phyloP scores from a whole-genome alignment of 2,888 invertebrate species.

The Erebia ligea region DNA sequence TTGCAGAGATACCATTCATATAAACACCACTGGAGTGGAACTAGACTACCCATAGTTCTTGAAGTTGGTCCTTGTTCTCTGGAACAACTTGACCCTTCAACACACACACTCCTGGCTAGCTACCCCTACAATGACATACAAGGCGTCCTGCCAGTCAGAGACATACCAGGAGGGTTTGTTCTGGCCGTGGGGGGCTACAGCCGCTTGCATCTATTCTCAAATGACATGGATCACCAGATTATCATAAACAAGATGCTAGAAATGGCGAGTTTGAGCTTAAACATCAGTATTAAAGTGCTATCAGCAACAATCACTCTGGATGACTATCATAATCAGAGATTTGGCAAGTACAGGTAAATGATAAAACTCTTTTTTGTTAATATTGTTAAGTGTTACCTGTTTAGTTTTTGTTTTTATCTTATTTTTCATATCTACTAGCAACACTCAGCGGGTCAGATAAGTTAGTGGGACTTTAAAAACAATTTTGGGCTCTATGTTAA shows the following conservation, averaged over 20 bases:
- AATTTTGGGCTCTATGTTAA: background rate
- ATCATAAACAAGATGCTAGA: slow-evolving; percentile 94
- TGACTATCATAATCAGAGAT: slow-evolving; percentile 93
- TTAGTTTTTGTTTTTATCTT: too few relatives aligned
- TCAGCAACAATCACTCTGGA: slow-evolving; percentile 92
- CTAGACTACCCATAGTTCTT: slow-evolving; percentile 92
- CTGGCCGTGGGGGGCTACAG: slow-evolving; percentile 96
- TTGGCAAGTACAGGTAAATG: slow-evolving; percentile 94
- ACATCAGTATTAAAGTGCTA: slow-evolving; percentile 91
- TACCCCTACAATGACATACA: slow-evolving; percentile 77
- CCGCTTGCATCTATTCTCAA: slow-evolving; percentile 94
- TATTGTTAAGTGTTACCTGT: too few relatives aligned
- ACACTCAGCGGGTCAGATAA: too few relatives aligned
- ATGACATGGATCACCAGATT: slow-evolving; percentile 91
- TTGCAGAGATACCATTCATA: slow-evolving; percentile 92
- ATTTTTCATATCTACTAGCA: too few relatives aligned
- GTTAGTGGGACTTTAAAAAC: too few relatives aligned
- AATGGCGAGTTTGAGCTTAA: slow-evolving; percentile 90
- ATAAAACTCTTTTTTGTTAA: slow-evolving; percentile 24
- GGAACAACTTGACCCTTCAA: slow-evolving; percentile 95
- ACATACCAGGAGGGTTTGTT: slow-evolving; percentile 96
- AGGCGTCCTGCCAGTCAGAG: slow-evolving; percentile 87
- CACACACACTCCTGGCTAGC: slow-evolving; percentile 89
- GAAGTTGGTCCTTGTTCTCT: slow-evolving; percentile 96
- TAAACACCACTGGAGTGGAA: slow-evolving; percentile 99